A percentile compares a stretch with the other conserved stretches of the same genome.
phyloP scores from a whole-genome alignment of 2,797 vertebrate genomes.

The Aselliscus stoliczkanus region DNA sequence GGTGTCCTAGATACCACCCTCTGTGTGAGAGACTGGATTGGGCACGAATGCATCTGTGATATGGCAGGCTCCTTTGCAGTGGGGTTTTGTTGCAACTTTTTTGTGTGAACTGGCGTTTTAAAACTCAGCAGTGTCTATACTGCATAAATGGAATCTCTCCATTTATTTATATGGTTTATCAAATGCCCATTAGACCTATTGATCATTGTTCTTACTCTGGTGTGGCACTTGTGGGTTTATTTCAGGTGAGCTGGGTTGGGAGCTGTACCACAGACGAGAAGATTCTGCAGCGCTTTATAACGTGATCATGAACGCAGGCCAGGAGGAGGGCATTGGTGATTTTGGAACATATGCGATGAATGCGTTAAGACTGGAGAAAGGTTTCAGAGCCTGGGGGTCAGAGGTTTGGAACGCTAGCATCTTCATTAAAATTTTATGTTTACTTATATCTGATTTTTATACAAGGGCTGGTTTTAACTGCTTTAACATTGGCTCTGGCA shows the following conservation, averaged over 20 bases:
- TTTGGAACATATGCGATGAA: conserved; percentile 96
- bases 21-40: not conserved
- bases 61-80: not conserved
- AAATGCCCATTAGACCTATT: not conserved
- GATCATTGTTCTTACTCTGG: not conserved
- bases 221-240: not conserved
- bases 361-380: conserved; percentile 94
- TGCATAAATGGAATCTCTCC: not conserved
- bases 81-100: not conserved
- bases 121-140: not conserved
- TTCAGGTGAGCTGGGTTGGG: conserved; percentile 97
- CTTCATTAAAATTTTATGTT: not conserved
- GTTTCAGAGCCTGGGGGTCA: conserved; percentile 96
- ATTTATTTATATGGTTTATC: not conserved
- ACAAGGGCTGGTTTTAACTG: not conserved
- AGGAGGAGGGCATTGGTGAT: conserved; percentile 91
- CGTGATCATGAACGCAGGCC: conserved; percentile 91
- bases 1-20: not conserved
- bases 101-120: not conserved
- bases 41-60: not conserved
- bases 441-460: conserved; percentile 10
- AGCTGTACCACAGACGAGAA: conserved; percentile 91
- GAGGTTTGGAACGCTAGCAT: conserved; percentile 85
- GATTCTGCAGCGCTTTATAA: conserved; percentile 87
- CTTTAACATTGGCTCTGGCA: not conserved